Conservation (phyloP, 92 coral and sea anemone species). For the Phenganax marumi region DNA sequence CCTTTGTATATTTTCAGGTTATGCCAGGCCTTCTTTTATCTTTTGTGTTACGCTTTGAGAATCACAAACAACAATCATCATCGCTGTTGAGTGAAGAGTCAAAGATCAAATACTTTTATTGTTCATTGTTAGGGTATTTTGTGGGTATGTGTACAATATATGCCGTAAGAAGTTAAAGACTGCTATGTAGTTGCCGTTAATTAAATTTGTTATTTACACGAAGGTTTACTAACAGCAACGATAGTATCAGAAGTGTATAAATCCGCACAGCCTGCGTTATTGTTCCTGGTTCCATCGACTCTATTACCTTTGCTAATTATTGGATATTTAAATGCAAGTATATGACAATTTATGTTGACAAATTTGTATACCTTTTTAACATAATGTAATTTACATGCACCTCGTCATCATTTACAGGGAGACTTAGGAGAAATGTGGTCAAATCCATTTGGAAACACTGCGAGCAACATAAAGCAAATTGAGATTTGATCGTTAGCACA, state of each 20-base stretch:
- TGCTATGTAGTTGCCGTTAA: not conserved
- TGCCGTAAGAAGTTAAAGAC: not conserved
- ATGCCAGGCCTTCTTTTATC: slow-evolving; percentile 96
- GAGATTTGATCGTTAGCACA: slow-evolving; percentile 3
- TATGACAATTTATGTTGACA: not conserved
- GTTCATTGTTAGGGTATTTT: slow-evolving; percentile 90
- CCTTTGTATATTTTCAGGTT: slow-evolving; percentile 59
- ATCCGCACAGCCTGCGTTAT: slow-evolving; percentile 95
- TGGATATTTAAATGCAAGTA: slow-evolving; percentile 88
- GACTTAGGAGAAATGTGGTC: slow-evolving; percentile 98
- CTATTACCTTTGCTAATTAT: slow-evolving; percentile 80
- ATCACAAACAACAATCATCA: slow-evolving; percentile 68
- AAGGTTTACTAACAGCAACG: slow-evolving; percentile 93
- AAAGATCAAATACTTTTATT: slow-evolving; percentile 86
- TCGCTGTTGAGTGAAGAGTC: slow-evolving; percentile 67
- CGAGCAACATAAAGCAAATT: slow-evolving; percentile 59
- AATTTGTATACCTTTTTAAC: not conserved
- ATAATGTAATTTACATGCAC: not conserved
- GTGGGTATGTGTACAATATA: slow-evolving; percentile 61
- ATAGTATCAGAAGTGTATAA: slow-evolving; percentile 95
- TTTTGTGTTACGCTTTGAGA: slow-evolving; percentile 95
- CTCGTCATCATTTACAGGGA: slow-evolving; percentile 56
- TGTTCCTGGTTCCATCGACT: slow-evolving; percentile 90
- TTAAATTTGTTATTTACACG: not conserved
- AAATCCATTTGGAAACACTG: slow-evolving; percentile 79